phyloP scores from a whole-genome alignment of 1,140 invertebrate species.

The Nephila pilipes region DNA sequence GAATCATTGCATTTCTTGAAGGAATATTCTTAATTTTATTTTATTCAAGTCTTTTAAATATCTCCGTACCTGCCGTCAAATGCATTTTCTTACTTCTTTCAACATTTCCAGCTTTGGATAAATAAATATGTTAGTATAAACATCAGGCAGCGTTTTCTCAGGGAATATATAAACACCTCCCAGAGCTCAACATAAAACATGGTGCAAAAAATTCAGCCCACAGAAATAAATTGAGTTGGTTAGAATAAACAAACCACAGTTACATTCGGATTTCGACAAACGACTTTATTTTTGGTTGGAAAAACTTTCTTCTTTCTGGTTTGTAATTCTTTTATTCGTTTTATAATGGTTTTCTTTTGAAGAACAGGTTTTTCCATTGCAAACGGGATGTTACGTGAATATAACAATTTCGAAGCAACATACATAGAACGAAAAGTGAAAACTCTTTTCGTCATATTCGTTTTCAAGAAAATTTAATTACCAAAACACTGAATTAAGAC shows the following conservation, averaged over 20 bases:
- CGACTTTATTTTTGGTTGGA: background rate
- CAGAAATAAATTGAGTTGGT: background rate
- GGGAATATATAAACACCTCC: background rate
- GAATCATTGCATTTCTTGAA: too few species aligned
- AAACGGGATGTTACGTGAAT: background rate
- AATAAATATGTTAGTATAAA: background rate
- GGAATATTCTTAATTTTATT: too few species aligned
- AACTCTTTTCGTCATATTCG: background rate
- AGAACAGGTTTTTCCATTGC: background rate
- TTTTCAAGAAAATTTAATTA: too few species aligned
- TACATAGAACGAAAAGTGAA: background rate
- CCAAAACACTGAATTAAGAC: background rate
- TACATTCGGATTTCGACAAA: background rate
- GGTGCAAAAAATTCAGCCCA: background rate
- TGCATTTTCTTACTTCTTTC: background rate
- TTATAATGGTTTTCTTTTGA: background rate
- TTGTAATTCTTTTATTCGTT: background rate
- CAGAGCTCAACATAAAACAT: background rate
- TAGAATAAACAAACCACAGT: conserved; percentile 6
- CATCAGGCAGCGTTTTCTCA: background rate
- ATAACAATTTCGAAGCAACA: background rate
- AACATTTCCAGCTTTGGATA: background rate
- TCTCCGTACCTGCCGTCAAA: too few species aligned
- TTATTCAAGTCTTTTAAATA: too few species aligned
- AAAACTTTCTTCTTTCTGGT: background rate